Evolutionary conservation across 2,113 vertebrate species (phyloP), one percentile per base, ranked within the genome.

Genomic region (Trichomycterus rosablanca): DNA sequence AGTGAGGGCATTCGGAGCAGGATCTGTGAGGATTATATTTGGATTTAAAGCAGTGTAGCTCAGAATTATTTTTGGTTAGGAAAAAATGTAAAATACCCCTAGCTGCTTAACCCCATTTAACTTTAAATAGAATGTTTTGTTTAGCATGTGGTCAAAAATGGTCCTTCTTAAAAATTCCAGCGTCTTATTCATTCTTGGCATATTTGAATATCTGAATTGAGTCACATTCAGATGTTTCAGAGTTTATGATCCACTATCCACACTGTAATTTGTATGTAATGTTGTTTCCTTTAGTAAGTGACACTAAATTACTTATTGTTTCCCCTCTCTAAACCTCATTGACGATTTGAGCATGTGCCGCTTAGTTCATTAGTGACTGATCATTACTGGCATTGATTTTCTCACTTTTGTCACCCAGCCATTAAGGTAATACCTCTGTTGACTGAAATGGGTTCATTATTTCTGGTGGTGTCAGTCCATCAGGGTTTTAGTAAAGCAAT

Each of bases 331-430:
- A 52, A 58, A 72, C 68, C 24, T 69, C 76, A 84, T 83, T 75
- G 81, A 84, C 71, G 74, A 79, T 81, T 81, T 58, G 49, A 64
- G 73, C 35, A 39, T 40, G 35, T 37, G 26, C 12, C 34, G 50
- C 40, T 60, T 56, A 44, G 28, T 74, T 87, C 83, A 86, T 86
- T 86, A 86, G 83, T 76, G 76, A 78, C 72, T 76, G 73, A 72
- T 86, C 85, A 86, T 87, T 86, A 78, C 63, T 57, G 70, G 78
- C 66, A 81, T 80, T 66, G 81, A 86, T 86, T 79, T 80, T 52
- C 42, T 63, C 70, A 35, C 79, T 71, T 70, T 57, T 68, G 66
- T 65, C 66, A 28, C 1, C 50, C 58, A 69, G 66, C 76, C 70
- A 45, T 71, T 68, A 68, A 75, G 73, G 67, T 32, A 28, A 8